A percentile compares a stretch with the other conserved stretches of the same genome.
Evolutionary conservation across 2,113 vertebrate genomes (phyloP).

Genomic region (Halichoeres trimaculatus): DNA sequence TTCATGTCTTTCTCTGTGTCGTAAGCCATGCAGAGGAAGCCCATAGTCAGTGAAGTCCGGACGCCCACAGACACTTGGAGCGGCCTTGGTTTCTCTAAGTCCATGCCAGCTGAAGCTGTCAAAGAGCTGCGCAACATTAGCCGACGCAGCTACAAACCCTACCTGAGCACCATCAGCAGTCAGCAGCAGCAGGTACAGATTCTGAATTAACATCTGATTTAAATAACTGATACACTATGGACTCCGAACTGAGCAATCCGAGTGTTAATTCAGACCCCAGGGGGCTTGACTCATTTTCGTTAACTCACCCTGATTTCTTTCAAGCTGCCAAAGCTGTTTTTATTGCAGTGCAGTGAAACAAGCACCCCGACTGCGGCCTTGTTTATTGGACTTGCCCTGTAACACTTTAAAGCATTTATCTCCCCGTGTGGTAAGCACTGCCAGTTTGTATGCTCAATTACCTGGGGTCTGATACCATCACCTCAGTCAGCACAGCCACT

Average conservation of each 20-base stretch:
- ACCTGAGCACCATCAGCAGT: constrained; percentile 67
- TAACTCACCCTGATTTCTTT: constrained; percentile 11
- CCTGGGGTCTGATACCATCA: constrained; percentile 48
- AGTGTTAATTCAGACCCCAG: background rate
- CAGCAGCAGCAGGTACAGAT: constrained; percentile 74
- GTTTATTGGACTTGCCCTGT: constrained; percentile 40
- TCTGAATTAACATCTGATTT: background rate
- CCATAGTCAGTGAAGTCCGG: constrained; percentile 83
- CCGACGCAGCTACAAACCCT: constrained; percentile 84
- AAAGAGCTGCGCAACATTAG: constrained; percentile 83
- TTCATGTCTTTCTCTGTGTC: constrained; percentile 14
- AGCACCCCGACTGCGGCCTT: constrained; percentile 19
- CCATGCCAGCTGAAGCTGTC: constrained; percentile 85
- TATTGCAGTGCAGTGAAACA: constrained; percentile 28
- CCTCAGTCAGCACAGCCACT: constrained; percentile 49
- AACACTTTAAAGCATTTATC: constrained; percentile 59
- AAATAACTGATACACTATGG: background rate
- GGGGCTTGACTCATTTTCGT: background rate
- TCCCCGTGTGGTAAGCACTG: constrained; percentile 49
- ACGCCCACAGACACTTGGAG: constrained; percentile 87
- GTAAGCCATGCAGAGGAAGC: constrained; percentile 86
- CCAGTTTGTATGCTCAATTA: constrained; percentile 65
- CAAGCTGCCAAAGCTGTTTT: constrained; percentile 11
- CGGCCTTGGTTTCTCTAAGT: constrained; percentile 86
- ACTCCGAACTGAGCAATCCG: background rate